Evolutionary conservation across 2,888 invertebrate genomes (phyloP), one percentile per base, ranked within the genome.

Genomic region (Gortyna flavago): DNA sequence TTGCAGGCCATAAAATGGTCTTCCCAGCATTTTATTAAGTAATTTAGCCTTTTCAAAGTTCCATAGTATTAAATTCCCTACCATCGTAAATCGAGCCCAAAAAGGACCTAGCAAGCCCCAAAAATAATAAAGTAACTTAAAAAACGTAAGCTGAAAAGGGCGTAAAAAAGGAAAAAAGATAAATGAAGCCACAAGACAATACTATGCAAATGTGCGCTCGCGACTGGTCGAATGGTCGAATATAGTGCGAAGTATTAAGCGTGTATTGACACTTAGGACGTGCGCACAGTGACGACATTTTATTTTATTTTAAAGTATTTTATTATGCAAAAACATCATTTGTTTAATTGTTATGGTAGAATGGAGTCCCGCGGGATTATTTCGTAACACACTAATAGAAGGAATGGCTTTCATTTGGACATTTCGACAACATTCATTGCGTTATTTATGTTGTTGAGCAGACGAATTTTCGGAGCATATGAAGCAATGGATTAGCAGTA

Each of bases 161-260:
- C 59, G 78, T 87, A 79, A 89, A 86, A 86, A 86, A 67, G 68
- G 72, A 61, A 77, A 80, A 61, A 75, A 77, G 62, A 80, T 87
- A 87, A 87, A 89, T 80, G 85, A 82, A 85, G 72, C 80, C 89
- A 38, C 84, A 88, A 87, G 87, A 90, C 90, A 90, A 91, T 90
- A 85, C 86, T 89, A 90, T 90, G 90, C 87, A 90, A 91, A 90
- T 90, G 73, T 72, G 54, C 57, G 81, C 71, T 71, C 72, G 70
- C 82, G 72, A 83, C 69, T 85, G 88, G 85, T 70, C 84, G 79
- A 83, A 81, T 67, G 79, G 84, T 79, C 79, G 87, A 86, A 83
- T 83, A 84, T 86, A 85, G 89, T 85, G 89, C 85, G 85, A 89
- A 88, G 86, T 90, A 88, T 88, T 88, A 86, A 83, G 87, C 82